Evolutionary conservation across 2,888 invertebrate species (phyloP).

Genomic region (Catocala fraxini): DNA sequence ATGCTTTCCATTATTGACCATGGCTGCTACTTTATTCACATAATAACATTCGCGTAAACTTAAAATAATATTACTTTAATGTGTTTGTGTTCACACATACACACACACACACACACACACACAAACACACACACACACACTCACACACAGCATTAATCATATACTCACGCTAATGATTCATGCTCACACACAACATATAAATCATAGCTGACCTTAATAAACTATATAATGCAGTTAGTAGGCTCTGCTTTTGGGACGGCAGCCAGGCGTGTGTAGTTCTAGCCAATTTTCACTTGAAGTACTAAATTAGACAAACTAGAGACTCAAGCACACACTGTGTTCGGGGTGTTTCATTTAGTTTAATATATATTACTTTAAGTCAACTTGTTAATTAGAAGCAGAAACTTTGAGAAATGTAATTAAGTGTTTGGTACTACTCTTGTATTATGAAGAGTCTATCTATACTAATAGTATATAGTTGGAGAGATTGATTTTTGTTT

Average conservation of each 20-base stretch:
- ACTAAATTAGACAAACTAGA: conserved; percentile 49
- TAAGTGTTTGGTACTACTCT: conserved; percentile 8
- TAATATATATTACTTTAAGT: conserved; percentile 26
- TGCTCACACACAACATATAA: background rate
- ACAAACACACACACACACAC: too few relatives aligned
- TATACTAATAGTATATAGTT: background rate
- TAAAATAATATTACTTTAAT: too few relatives aligned
- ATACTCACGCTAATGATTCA: background rate
- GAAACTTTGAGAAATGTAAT: conserved; percentile 29
- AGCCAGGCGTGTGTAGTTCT: conserved; percentile 32
- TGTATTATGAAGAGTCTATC: background rate
- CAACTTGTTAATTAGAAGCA: conserved; percentile 20
- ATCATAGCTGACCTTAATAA: conserved; percentile 26
- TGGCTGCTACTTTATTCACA: too few relatives aligned
- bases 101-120: too few relatives aligned
- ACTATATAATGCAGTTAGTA: conserved; percentile 21
- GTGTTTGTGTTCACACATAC: too few relatives aligned
- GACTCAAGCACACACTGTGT: conserved; percentile 10
- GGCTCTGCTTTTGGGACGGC: conserved; percentile 34
- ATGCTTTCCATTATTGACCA: too few relatives aligned
- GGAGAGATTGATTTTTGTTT: too few relatives aligned
- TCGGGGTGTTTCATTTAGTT: conserved; percentile 8
- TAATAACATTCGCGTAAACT: too few relatives aligned
- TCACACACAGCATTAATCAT: too few relatives aligned
- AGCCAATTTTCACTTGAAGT: conserved; percentile 44